Evolutionary conservation across 2,113 vertebrate genomes (phyloP), one percentile per base, ranked within the genome.

Genomic region (Protomyctophum bolini): DNA sequence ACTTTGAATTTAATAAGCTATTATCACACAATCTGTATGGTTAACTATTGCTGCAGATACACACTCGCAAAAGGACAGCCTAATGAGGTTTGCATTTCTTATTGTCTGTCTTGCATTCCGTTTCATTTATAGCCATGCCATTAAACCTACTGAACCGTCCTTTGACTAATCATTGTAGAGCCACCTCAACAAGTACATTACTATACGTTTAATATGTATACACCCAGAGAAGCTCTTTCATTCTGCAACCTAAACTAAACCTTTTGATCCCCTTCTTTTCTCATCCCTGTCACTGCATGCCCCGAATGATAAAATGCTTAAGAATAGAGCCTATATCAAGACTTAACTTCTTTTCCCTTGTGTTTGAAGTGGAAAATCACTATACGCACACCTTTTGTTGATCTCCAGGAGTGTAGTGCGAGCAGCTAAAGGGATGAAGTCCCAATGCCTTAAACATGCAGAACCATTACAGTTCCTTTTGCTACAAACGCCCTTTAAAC

Each of bases 51-150:
- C 69, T 73, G 77, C 63, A 72, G 67, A 79, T n/a, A 29, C 78
- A 83, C 80, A 77, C 72, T 80, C 67, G 79, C 82, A 81, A 86
- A 87, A 70, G 78, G 61, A 75, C 83, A 75, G 70, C 70, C 84
- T 91, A 90, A 92, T 92, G 88, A 87, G 73, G 80, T 88, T 83
- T 80, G 86, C 81, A 80, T 76, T 82, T 89, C 87, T 89, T 89
- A 90, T 90, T 87, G 86, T 90, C 81, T 76, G 83, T 89, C 82
- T 86, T 69, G 68, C 85, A 85, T 72, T 83, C 84, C 69, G 87
- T 83, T 89, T 86, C 87, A 83, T 89, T 91, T 86, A 87, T 83
- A 86, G 73, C 76, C 65, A 73, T 82, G 71, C 70, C 86, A 89
- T 91, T 87, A 88, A 88, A 87, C 76, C 85, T 76, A 83, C 79